Conservation (phyloP, 2,888 invertebrate genomes). For the Cenopis cana region DNA sequence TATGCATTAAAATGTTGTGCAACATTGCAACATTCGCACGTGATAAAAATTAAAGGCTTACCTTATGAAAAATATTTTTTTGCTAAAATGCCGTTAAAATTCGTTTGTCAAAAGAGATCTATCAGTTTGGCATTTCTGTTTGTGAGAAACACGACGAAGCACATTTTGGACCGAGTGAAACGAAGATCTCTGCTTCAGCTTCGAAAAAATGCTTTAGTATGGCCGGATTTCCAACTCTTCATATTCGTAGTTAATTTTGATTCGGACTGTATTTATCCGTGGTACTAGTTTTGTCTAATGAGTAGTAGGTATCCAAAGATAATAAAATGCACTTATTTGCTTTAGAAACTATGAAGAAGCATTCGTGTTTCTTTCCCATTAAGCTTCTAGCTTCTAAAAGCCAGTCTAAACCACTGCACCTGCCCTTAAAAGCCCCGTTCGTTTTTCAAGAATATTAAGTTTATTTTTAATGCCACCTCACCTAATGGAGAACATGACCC, state of each 20-base stretch:
- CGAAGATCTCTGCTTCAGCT: too few species aligned
- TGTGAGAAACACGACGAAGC: too few species aligned
- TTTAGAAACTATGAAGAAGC: not conserved
- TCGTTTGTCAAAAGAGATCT: too few species aligned
- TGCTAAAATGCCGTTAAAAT: too few species aligned
- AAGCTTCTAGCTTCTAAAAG: conserved; percentile 19
- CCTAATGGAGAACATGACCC: conserved; percentile 80
- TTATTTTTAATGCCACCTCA: conserved; percentile 80
- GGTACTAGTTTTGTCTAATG: too few species aligned
- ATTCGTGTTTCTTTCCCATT: not conserved
- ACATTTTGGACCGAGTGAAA: too few species aligned
- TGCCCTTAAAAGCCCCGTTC: conserved; percentile 40
- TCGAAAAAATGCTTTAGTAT: too few species aligned
- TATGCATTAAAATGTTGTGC: not conserved
- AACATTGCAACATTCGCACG: not conserved
- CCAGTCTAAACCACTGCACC: conserved; percentile 27
- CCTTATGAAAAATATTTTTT: too few species aligned
- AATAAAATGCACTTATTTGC: not conserved
- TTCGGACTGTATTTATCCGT: too few species aligned
- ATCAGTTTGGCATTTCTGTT: too few species aligned
- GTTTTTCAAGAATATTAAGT: conserved; percentile 51
- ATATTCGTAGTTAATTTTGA: too few species aligned
- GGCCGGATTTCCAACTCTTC: too few species aligned
- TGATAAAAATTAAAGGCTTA: not conserved
- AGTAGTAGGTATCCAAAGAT: not conserved